Evolutionary conservation across 2,797 vertebrate genomes (phyloP), one percentile per base, ranked within the genome.

Genomic region (Acrocephalus scirpaceus): DNA sequence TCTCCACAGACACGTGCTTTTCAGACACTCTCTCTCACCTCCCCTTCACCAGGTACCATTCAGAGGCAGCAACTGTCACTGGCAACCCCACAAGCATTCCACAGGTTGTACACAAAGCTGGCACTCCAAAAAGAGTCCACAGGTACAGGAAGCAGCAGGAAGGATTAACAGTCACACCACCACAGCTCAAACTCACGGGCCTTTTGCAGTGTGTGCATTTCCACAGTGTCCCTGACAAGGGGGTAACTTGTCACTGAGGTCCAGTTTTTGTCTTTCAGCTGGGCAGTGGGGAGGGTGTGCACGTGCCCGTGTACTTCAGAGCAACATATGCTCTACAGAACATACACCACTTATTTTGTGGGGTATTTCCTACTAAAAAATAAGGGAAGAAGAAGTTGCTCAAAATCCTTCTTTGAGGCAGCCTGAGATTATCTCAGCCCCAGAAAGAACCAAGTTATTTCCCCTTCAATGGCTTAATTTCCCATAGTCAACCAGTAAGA

Each of bases 261-360:
- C 40, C 29, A 42, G 8, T 15, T 66, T 45, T 38, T 62, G 44
- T 47, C 66, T 74, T 60, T 48, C 72, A 75, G 32, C 50, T 21
- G 50, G 32, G 32, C 56, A 69, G 13, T 3, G 2, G 23, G 42
- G 16, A 13, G 20, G 34, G 9, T 22, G 26, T 4, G 7, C 11
- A 32, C 0, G 1, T 26, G 44, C 2, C 4, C 13, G 3, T 4
- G 2, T 11, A 67, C 44, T 86, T 62, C 21, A 38, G 51, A 83
- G 21, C 29, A 61, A 23, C 0, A 76, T 38, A 65, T 45, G 72
- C 61, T 70, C 60, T 50, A 76, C 18, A 86, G 32, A 80, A 90
- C 25, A 73, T 2, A 18, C 1, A 5, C 2, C 36, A 66, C 26
- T 9, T 26, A 44, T 7, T 88, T 66, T 38, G 53, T 71, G 62